phyloP scores from a whole-genome alignment of 2,113 vertebrate species.

The Microcebus griseorufus region DNA sequence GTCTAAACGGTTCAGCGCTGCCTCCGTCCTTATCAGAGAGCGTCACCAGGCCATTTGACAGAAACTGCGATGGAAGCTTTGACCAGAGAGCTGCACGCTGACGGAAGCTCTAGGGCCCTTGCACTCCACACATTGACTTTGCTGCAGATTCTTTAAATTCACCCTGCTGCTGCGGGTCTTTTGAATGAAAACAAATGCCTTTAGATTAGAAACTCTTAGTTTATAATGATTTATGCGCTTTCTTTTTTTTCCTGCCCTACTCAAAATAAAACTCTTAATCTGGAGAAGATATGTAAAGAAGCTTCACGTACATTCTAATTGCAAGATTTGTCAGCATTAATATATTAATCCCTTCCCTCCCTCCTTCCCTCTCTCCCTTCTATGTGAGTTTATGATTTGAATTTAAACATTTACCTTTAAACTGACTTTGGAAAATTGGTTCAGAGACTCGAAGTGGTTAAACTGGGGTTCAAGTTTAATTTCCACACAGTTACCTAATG shows the following conservation, averaged over 20 bases:
- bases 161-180: not conserved
- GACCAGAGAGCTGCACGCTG: accelerated
- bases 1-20: not conserved
- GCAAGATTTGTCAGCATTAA: not conserved
- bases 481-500: not conserved
- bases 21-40: not conserved
- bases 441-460: not conserved
- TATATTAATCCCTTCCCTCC: not conserved
- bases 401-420: constrained; percentile 44
- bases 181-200: not conserved
- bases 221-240: not conserved
- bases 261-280: not conserved
- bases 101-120: too few relatives aligned
- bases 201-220: not conserved
- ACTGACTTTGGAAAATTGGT: not conserved
- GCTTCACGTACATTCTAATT: not conserved
- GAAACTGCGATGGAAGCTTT: accelerated
- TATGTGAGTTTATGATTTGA: not conserved
- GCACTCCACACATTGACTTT: accelerated
- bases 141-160: accelerated
- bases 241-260: not conserved
- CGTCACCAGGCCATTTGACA: not conserved
- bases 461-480: not conserved
- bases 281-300: not conserved
- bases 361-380: not conserved